Conservation (phyloP, 2,113 vertebrate species). For the Xyliphius kryptos region DNA sequence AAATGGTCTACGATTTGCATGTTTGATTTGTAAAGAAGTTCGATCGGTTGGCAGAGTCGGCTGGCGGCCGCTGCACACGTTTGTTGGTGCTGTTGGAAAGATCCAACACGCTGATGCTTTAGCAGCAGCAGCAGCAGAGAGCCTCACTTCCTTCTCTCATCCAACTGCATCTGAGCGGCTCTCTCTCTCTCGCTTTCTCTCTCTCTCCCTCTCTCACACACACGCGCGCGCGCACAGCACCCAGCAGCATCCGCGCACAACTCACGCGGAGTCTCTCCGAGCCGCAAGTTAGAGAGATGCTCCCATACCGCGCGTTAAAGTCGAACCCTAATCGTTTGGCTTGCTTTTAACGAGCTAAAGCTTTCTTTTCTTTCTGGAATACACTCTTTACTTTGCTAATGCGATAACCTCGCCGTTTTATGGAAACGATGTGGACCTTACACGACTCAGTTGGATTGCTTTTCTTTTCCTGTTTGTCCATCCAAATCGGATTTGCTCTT, state of each 20-base stretch:
- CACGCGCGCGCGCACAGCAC: conserved; percentile 32
- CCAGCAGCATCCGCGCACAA: conserved; percentile 38
- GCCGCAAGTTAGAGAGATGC: conserved; percentile 55
- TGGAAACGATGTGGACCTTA: conserved; percentile 69
- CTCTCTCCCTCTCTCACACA: background rate
- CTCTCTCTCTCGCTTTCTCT: background rate
- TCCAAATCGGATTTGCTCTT: conserved; percentile 64
- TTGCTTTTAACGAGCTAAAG: conserved; percentile 41
- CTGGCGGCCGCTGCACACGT: too few species aligned
- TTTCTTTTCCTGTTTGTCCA: conserved; percentile 63
- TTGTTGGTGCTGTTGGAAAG: background rate
- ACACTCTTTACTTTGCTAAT: conserved; percentile 36
- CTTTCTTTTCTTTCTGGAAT: conserved; percentile 2
- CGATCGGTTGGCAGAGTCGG: conserved; percentile 4
- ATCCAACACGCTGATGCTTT: conserved; percentile 42
- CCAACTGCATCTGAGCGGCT: conserved; percentile 46
- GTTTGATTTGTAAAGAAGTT: too few species aligned
- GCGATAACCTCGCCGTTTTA: conserved; percentile 34
- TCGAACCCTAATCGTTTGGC: conserved; percentile 36
- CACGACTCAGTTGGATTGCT: conserved; percentile 69
- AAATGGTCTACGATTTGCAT: too few species aligned
- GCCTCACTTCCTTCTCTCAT: conserved; percentile 25
- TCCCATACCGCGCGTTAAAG: conserved; percentile 39
- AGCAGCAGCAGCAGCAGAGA: conserved; percentile 29
- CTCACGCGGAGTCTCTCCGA: conserved; percentile 25